Evolutionary conservation across 2,888 invertebrate species (phyloP).

Genomic region (Creontiades dilutus): DNA sequence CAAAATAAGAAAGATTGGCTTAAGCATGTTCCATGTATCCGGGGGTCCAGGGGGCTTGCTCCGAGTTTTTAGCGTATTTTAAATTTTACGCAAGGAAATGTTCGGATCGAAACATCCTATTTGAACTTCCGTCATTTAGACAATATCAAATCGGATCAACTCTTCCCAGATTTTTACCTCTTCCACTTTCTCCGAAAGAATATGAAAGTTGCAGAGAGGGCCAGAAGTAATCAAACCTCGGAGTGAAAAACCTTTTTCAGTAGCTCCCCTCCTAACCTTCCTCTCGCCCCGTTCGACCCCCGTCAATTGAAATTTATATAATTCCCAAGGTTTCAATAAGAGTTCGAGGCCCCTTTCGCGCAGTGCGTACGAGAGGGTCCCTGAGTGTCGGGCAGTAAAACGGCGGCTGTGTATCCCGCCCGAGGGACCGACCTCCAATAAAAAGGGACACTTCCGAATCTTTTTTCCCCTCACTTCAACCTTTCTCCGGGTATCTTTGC

Average conservation of each 20-base stretch:
- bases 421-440: slow-evolving; percentile 42
- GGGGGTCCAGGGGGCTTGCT: too few relatives aligned
- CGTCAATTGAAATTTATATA: slow-evolving; percentile 68
- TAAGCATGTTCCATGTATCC: too few relatives aligned
- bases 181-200: background rate
- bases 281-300: background rate
- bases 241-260: slow-evolving; percentile 3
- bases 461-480: background rate
- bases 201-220: slow-evolving; percentile 32
- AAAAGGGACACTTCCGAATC: slow-evolving; percentile 16
- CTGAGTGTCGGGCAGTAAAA: slow-evolving; percentile 50
- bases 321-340: slow-evolving; percentile 66
- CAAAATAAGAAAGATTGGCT: too few relatives aligned
- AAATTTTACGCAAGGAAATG: too few relatives aligned
- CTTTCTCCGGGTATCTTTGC: background rate
- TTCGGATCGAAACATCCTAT: too few relatives aligned
- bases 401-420: slow-evolving; percentile 44
- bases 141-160: background rate
- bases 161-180: background rate
- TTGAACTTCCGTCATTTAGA: background rate
- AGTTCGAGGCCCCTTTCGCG: slow-evolving; percentile 10
- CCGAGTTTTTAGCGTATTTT: too few relatives aligned
- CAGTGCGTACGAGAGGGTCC: slow-evolving; percentile 25
- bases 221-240: slow-evolving; percentile 55
- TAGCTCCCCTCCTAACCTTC: background rate